Conservation (phyloP, 2,797 vertebrate genomes). For the Crenuchus spilurus region DNA sequence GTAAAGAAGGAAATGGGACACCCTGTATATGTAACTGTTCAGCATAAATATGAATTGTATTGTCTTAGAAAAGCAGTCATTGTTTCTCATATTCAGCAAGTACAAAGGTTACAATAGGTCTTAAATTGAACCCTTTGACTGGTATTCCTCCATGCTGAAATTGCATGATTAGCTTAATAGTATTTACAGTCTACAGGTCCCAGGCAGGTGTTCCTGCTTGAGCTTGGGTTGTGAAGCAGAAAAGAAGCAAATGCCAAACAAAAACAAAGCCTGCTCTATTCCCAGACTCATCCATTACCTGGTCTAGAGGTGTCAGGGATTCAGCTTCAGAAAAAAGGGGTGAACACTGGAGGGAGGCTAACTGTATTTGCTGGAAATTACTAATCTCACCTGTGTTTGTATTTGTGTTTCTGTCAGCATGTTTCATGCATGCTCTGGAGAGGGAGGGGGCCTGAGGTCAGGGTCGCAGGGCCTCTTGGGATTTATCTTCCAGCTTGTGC, state of each 20-base stretch:
- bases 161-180: neutral
- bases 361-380: conserved; percentile 9
- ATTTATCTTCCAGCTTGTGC: conserved; percentile 39
- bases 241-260: conserved; percentile 2
- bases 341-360: conserved; percentile 13
- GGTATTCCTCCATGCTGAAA: neutral
- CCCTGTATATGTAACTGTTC: no score
- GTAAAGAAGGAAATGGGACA: no score
- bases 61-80: neutral
- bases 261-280: conserved; percentile 22
- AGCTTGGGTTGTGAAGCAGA: conserved; percentile 17
- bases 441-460: conserved; percentile 1
- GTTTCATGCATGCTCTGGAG: conserved; percentile 24
- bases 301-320: conserved; percentile 12
- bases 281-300: conserved; percentile 37
- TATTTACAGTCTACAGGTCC: conserved; percentile 23
- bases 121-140: neutral
- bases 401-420: conserved; percentile 25
- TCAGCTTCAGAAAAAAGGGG: conserved; percentile 4
- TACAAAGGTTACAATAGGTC: no score
- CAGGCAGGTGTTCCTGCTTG: conserved; percentile 12
- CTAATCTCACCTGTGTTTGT: conserved; percentile 18
- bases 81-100: no score
- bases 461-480: conserved; percentile 35
- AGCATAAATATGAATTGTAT: no score